Evolutionary conservation across 1,140 invertebrate genomes (phyloP).

Genomic region (Drosophila ironensis): DNA sequence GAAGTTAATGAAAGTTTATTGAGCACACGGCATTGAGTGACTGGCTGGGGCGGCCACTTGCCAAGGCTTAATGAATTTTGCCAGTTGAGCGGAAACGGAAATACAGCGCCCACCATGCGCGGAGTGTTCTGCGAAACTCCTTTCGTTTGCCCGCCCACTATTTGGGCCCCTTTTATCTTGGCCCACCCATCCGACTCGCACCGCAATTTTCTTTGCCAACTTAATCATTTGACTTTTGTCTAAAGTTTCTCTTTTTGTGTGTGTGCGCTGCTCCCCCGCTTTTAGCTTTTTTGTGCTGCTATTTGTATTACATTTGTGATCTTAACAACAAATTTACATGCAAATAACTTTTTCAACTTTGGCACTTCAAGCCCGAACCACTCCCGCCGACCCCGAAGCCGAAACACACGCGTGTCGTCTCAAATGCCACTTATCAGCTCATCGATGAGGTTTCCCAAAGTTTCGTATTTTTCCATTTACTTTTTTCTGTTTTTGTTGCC

Average conservation of each 20-base stretch:
- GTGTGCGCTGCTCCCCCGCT: neutral
- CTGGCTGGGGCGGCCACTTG: conserved; percentile 43
- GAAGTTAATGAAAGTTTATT: conserved; percentile 78
- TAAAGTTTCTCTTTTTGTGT: conserved; percentile 53
- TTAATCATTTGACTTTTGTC: conserved; percentile 62
- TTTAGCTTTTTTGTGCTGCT: conserved; percentile 26
- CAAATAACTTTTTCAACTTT: conserved; percentile 80
- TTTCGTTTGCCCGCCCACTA: conserved; percentile 12
- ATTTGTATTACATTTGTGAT: conserved; percentile 75
- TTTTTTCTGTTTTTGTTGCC: neutral
- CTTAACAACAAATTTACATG: conserved; percentile 79
- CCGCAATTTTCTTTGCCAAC: neutral
- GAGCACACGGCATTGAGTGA: conserved; percentile 58
- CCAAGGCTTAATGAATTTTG: conserved; percentile 69
- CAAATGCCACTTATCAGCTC: conserved; percentile 77
- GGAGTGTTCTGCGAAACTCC: no score
- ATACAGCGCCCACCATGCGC: conserved; percentile 64
- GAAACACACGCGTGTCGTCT: conserved; percentile 46
- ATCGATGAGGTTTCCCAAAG: conserved; percentile 69
- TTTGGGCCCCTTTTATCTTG: conserved; percentile 30
- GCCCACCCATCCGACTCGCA: neutral
- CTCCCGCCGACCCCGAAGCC: conserved; percentile 15
- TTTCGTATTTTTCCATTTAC: conserved; percentile 22
- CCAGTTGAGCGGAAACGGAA: conserved; percentile 72
- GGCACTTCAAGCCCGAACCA: conserved; percentile 48